A percentile compares a stretch with the other conserved stretches of the same genome.
phyloP scores from a whole-genome alignment of 2,797 vertebrate species.

The Protonibea diacanthus region DNA sequence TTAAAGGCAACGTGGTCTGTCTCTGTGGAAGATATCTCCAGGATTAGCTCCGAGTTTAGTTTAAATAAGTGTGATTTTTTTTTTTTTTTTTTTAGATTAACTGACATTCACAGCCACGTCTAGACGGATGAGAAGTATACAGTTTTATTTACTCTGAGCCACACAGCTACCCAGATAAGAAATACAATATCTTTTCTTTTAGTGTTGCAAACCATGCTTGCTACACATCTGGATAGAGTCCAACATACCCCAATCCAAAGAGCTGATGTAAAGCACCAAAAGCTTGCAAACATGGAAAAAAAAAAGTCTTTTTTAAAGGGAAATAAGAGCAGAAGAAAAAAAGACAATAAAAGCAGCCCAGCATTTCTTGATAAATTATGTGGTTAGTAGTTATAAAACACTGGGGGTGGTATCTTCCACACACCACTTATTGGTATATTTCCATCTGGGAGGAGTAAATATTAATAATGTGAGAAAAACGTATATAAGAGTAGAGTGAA shows the following conservation, averaged over 20 bases:
- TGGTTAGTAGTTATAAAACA: not conserved
- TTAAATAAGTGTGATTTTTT: not conserved
- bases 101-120: slow-evolving; percentile 22
- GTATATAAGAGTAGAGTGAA: slow-evolving; percentile 5
- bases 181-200: not conserved
- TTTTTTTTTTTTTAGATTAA: not conserved
- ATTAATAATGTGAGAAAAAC: slow-evolving; percentile 7
- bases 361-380: slow-evolving; percentile 9
- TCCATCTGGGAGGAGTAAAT: slow-evolving; percentile 3
- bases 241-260: not conserved
- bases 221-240: slow-evolving; percentile 8
- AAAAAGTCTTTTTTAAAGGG: not conserved
- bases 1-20: slow-evolving; percentile 19
- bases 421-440: not conserved
- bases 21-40: slow-evolving; percentile 15
- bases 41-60: not conserved
- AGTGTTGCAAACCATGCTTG: slow-evolving; percentile 20
- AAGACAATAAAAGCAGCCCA: not conserved
- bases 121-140: slow-evolving; percentile 3
- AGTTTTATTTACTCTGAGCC: not conserved
- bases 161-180: slow-evolving; percentile 4
- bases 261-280: slow-evolving; percentile 11
- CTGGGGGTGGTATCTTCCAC: slow-evolving; percentile 5
- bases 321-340: not conserved
- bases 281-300: not conserved